Evolutionary conservation across 92 coral and sea anemone species (phyloP), one percentile per base, ranked within the genome.

Genomic region (Umimayanthus kanabou): DNA sequence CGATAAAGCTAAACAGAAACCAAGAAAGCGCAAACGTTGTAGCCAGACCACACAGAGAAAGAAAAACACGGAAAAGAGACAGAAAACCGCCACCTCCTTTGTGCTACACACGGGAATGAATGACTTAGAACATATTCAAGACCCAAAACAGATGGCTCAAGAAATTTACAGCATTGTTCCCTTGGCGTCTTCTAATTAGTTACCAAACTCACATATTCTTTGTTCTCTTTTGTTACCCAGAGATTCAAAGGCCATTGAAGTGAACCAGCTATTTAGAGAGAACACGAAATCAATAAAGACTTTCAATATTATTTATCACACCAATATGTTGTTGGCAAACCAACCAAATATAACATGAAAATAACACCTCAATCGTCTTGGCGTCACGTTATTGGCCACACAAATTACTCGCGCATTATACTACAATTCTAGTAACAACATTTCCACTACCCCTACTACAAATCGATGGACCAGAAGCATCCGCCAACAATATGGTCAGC

Each of bases 11-110:
- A 8, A 4, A 18, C 14, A 69, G 39, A 69, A 69, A 69, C 74
- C 74, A 26, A 0, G 74, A 69, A 69, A 69, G 74, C 39, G 74
- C 39, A 69, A 69, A 7, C 9, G 50, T 74, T 74, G 79, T 39
- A 74, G 79, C 79, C 79, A 74, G 50, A 74, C 79, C 79, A 74
- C 22, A 74, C 79, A 74, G 79, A 74, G 50, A 74, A 74, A 9
- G 79, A 74, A 74, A 37, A 74, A 50, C 22, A 49, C 79, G 9
- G 49, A 74, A 74, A 74, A 74, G 50, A 74, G 79, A 74, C 50
- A 74, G 50, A 74, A 50, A 50, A 50, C 2, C 57, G 25, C 37
- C 14, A 69, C 74, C 28, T n/a, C n/a, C n/a, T n/a, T n/a, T n/a
- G n/a, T n/a, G n/a, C n/a, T n/a, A n/a, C n/a, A n/a, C n/a, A 72